Conservation (phyloP, 1,140 invertebrate genomes). For the Drosophila biarmipes region DNA sequence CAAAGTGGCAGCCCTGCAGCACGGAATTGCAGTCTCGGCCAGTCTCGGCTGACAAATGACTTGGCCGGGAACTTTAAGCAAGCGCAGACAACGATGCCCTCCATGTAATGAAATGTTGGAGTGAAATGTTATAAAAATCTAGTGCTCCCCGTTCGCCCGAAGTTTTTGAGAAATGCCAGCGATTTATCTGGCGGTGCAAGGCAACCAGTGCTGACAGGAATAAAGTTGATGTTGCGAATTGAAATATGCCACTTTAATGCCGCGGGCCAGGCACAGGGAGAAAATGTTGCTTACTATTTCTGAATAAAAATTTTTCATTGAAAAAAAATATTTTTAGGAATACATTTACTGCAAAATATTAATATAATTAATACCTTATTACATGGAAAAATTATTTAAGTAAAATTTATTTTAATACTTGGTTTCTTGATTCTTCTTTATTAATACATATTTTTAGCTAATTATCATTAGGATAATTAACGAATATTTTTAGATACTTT, state of each 20-base stretch:
- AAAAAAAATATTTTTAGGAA: too few relatives aligned
- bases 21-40: conserved; percentile 56
- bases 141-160: conserved; percentile 36
- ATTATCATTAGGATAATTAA: too few relatives aligned
- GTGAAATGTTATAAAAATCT: conserved; percentile 49
- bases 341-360: too few relatives aligned
- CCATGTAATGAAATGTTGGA: conserved; percentile 45
- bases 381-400: too few relatives aligned
- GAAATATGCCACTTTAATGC: conserved; percentile 44
- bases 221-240: conserved; percentile 43
- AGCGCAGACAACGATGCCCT: conserved; percentile 29
- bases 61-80: conserved; percentile 40
- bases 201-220: conserved; percentile 47
- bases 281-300: neutral
- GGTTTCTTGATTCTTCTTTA: too few relatives aligned
- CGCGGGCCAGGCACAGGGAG: neutral
- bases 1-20: conserved; percentile 37
- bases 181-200: conserved; percentile 38
- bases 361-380: too few relatives aligned
- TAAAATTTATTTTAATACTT: too few relatives aligned
- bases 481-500: too few relatives aligned
- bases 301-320: too few relatives aligned
- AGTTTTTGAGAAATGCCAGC: conserved; percentile 48
- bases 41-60: conserved; percentile 74
- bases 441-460: too few relatives aligned